Evolutionary conservation across 2,113 vertebrate genomes (phyloP).

Genomic region (Calidris pygmaea): DNA sequence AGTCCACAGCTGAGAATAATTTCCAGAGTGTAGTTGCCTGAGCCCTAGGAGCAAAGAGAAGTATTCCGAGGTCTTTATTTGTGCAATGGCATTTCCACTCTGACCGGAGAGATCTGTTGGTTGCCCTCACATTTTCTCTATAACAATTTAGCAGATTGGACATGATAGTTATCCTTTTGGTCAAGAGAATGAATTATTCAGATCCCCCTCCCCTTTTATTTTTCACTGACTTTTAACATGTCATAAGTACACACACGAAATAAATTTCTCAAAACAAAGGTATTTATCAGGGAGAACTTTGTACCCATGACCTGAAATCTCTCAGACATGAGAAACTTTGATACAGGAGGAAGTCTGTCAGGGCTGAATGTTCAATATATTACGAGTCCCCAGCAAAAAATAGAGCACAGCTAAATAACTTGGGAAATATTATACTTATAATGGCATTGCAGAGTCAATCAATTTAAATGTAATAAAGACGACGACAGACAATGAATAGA

Average conservation of each 20-base stretch:
- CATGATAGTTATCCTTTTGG: neutral
- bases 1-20: rapidly evolving
- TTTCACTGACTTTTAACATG: neutral
- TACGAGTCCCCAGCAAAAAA: neutral
- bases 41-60: neutral
- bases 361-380: neutral
- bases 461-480: slow-evolving; percentile 59
- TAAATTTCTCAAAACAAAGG: neutral
- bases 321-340: neutral
- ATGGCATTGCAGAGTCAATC: slow-evolving; percentile 45
- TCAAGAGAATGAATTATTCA: neutral
- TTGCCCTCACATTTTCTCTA: neutral
- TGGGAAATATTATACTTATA: slow-evolving; percentile 22
- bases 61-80: neutral
- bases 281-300: neutral
- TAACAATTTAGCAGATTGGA: neutral
- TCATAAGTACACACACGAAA: rapidly evolving
- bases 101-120: neutral
- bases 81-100: slow-evolving; percentile 17
- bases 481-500: slow-evolving; percentile 49
- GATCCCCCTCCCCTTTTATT: neutral
- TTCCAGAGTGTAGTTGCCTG: neutral
- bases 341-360: neutral
- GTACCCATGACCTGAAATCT: neutral
- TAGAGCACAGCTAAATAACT: slow-evolving; percentile 47